Evolutionary conservation across 2,113 vertebrate species (phyloP), one percentile per base, ranked within the genome.

Genomic region (Myotis yumanensis): DNA sequence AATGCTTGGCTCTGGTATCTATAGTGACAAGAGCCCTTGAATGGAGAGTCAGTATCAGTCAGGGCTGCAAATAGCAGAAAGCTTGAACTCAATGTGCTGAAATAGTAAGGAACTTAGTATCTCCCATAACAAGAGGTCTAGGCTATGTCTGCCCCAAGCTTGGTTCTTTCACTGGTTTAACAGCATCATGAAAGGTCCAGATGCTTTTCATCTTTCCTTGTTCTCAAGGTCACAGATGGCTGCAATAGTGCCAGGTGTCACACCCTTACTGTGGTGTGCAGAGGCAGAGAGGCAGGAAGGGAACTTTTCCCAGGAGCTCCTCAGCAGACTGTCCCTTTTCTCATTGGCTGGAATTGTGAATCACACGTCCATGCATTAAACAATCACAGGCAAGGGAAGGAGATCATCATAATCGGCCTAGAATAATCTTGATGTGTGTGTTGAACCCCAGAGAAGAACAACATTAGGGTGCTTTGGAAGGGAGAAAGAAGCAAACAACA

Each of bases 151-250:
- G 73, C 48, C 32, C 8, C 18, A 54, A 69, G 77, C 73, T 81
- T 91, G 35, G 83, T 89, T 95, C 68, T 86, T 76, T 85, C 20
- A 17, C n/a, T 85, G 66, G 14, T 64, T 94, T 40, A 71, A 5
- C 4, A 68, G 17, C n/a, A 71, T 83, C 48, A 52, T 37, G 17
- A 46, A 81, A 79, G 54, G 52, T 82, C 22, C n/a, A 76, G 20
- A 69, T 62, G 54, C 71, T 89, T 94, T 91, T 68, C 30, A 66
- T 86, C 66, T 32, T 92, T 73, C 28, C 73, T 83, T 77, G 18
- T 93, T 92, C 62, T 88, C 92, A 89, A 75, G 90, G 92, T 94
- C 85, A 91, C 35, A 59, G 86, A 54, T 90, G 86, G 66, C 35
- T 75, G 66, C 76, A 66, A 7, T 3, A 46, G 51, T 32, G 91